phyloP scores from a whole-genome alignment of 2,888 invertebrate species.

The Ptychoptera albimana region DNA sequence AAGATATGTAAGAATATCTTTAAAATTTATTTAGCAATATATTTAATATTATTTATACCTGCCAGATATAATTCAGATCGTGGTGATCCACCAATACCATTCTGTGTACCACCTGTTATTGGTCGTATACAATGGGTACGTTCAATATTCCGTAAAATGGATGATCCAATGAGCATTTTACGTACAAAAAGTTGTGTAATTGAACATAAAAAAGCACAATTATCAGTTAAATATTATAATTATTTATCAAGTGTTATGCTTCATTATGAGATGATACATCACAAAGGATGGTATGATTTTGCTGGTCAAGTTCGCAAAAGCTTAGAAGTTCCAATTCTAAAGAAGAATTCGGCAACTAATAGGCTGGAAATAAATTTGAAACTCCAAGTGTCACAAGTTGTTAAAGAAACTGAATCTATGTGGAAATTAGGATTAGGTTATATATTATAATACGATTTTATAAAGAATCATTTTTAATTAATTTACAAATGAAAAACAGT shows the following conservation, averaged over 20 bases:
- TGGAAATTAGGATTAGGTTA: slow-evolving; percentile 52
- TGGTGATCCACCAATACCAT: slow-evolving; percentile 51
- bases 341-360: slow-evolving; percentile 46
- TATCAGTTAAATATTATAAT: slow-evolving; percentile 62
- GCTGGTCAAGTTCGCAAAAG: slow-evolving; percentile 44
- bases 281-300: slow-evolving; percentile 63
- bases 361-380: slow-evolving; percentile 58
- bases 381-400: slow-evolving; percentile 50
- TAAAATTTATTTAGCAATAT: background rate
- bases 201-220: slow-evolving; percentile 48
- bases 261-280: slow-evolving; percentile 70
- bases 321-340: slow-evolving; percentile 52
- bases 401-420: slow-evolving; percentile 69
- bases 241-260: slow-evolving; percentile 61
- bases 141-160: slow-evolving; percentile 55
- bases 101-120: slow-evolving; percentile 63
- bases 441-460: no score
- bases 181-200: slow-evolving; percentile 30
- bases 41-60: background rate
- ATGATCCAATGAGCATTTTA: slow-evolving; percentile 46
- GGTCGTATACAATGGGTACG: slow-evolving; percentile 74
- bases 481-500: no score
- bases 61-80: slow-evolving; percentile 58
- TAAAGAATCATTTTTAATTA: no score
- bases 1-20: slow-evolving; percentile 39